Evolutionary conservation across 2,113 vertebrate genomes (phyloP), one percentile per base, ranked within the genome.

Genomic region (Indicator maculatus): DNA sequence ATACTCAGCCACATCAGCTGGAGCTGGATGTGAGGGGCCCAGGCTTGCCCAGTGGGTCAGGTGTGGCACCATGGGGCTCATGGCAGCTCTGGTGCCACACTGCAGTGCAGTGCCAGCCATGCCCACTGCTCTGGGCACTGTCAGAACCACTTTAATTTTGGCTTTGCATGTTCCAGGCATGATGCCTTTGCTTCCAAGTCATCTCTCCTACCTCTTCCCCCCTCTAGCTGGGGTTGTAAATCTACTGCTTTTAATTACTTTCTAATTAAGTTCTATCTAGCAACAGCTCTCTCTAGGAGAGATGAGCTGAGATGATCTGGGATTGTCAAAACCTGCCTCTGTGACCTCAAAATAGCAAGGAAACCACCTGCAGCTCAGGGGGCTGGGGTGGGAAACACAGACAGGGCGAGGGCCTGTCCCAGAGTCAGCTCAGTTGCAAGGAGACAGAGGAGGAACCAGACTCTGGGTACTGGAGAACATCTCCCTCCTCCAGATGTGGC

Each of bases 181-280:
- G 5, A 21, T 70, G 41, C 64, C 75, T 83, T 73, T 44, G 1
- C 75, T 33, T 16, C 66, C 30, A 84, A 65, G 72, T 86, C 63
- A 20, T 61, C 52, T 82, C 47, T 31, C 50, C 39, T 30, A 8
- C 52, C 60, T 50, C 60, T 60, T 64, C 47, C 67, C 86, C 82
- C 64, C 67, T 36, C 45, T 41, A 63, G 56, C 50, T 80, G 4
- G 56, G n/a, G 26, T 9, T 93, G 89, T 67, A 80, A 91, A 95
- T 95, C 85, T 89, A 70, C 69, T 0, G 9, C 84, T 47, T 70
- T 94, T 95, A 93, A 93, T 96, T 95, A 93, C 93, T 96, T 94
- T 89, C 83, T 93, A 93, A 95, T 93, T 88, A 88, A 92, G 87
- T 56, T 92, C 91, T 6, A 16, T 80, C 12, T 69, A 71, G 84